These are phyloP conservation scores for Macrotrachela quadricornifera DNA, from an alignment of 1,140 invertebrate species.

Conservation along the genomic window DNA sequence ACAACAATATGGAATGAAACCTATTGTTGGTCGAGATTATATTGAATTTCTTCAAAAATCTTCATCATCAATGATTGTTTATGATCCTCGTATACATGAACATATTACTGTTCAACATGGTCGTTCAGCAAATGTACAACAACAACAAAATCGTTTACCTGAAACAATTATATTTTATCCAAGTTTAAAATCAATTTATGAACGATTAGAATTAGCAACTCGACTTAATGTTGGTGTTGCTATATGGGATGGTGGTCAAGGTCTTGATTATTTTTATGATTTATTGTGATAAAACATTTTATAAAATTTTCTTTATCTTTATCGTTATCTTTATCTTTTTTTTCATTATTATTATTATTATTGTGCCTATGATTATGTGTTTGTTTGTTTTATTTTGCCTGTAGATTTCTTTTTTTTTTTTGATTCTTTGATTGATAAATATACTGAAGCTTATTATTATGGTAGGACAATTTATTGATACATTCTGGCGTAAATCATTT, in stretches of 20 bases:
- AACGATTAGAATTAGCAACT: constrained; percentile 52
- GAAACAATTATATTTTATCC: constrained; percentile 55
- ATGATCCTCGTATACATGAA: not conserved
- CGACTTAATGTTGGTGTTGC: constrained; percentile 54
- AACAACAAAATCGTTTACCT: not conserved
- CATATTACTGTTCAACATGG: not conserved
- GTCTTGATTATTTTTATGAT: constrained; percentile 81
- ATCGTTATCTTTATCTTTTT: no score
- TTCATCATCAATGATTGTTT: not conserved
- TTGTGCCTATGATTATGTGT: no score
- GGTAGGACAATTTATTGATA: no score
- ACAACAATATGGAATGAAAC: not conserved
- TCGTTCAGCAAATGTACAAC: not conserved
- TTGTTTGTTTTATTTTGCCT: no score
- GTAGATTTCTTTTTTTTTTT: no score
- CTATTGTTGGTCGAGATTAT: constrained; percentile 17
- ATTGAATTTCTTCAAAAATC: constrained; percentile 32
- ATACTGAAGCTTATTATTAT: no score
- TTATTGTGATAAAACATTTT: constrained; percentile 38
- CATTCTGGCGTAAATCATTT: no score
- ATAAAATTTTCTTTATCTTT: no score
- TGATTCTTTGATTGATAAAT: no score
- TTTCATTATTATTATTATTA: no score
- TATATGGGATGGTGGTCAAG: constrained; percentile 86
- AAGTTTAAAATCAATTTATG: constrained; percentile 56